phyloP scores from a whole-genome alignment of 1,140 invertebrate species.

The Drosophila pandora region DNA sequence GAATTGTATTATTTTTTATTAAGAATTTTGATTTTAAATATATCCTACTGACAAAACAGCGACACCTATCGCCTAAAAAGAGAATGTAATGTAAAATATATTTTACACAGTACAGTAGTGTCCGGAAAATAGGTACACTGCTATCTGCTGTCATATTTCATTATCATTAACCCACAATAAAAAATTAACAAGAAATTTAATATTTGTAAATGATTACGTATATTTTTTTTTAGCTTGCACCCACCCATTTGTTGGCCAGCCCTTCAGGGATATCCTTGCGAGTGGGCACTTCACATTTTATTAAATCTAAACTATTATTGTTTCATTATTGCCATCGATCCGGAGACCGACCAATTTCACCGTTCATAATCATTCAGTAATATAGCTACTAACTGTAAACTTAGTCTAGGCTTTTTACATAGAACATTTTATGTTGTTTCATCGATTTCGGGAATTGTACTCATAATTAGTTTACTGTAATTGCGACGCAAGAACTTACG shows the following conservation, averaged over 20 bases:
- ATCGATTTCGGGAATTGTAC: constrained; percentile 61
- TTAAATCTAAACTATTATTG: constrained; percentile 70
- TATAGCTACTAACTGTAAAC: constrained; percentile 18
- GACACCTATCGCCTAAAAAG: not conserved
- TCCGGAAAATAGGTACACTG: not conserved
- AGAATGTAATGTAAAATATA: too few relatives aligned
- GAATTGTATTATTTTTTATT: not conserved
- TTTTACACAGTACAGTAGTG: constrained; percentile 15
- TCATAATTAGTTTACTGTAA: constrained; percentile 62
- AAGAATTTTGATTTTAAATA: not conserved
- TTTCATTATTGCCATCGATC: constrained; percentile 60
- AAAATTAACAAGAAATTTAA: not conserved
- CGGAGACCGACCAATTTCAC: constrained; percentile 43
- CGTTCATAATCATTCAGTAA: constrained; percentile 30
- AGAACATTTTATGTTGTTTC: constrained; percentile 69
- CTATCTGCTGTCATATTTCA: not conserved
- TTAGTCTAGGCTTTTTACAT: constrained; percentile 46
- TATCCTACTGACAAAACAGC: too few relatives aligned
- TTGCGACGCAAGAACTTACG: constrained; percentile 62
- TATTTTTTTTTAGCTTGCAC: constrained; percentile 22
- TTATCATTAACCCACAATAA: not conserved
- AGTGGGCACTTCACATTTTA: constrained; percentile 32
- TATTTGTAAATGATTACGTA: constrained; percentile 26
- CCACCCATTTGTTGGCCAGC: constrained; percentile 7
- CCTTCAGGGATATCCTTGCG: not conserved